Evolutionary conservation across 2,113 vertebrate species (phyloP).

Genomic region (Sebastes schlegelii): DNA sequence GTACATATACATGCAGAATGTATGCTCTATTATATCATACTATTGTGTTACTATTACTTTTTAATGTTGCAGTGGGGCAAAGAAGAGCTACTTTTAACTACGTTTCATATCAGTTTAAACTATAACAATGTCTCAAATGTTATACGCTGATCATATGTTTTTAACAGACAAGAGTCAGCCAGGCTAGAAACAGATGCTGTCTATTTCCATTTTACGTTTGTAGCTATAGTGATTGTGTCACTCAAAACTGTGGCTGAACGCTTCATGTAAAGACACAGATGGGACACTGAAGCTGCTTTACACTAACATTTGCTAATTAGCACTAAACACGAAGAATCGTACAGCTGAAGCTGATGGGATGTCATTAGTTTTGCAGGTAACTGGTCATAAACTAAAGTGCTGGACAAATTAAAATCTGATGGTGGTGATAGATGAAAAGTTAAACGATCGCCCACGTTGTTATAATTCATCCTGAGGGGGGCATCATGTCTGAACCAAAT

Average conservation of each 20-base stretch:
- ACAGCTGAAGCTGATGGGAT: neutral
- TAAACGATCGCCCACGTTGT: neutral
- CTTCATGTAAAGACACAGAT: neutral
- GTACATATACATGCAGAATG: neutral
- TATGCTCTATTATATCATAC: too few relatives aligned
- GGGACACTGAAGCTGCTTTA: neutral
- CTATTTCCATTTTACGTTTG: neutral
- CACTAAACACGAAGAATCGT: neutral
- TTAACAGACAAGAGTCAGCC: neutral
- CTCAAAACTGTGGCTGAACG: neutral
- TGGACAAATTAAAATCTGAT: neutral
- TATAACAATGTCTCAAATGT: neutral
- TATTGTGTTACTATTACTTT: neutral
- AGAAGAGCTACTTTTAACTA: neutral
- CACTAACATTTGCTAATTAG: neutral
- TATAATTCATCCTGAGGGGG: neutral
- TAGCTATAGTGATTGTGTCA: neutral
- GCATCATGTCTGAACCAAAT: neutral
- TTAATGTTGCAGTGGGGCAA: neutral
- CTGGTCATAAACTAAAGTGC: neutral
- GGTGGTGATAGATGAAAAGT: neutral
- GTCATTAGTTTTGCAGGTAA: neutral
- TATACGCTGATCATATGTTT: neutral
- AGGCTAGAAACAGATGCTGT: neutral
- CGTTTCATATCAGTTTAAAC: neutral